phyloP scores from a whole-genome alignment of 1,140 invertebrate species.

The Saccostrea glomerata region DNA sequence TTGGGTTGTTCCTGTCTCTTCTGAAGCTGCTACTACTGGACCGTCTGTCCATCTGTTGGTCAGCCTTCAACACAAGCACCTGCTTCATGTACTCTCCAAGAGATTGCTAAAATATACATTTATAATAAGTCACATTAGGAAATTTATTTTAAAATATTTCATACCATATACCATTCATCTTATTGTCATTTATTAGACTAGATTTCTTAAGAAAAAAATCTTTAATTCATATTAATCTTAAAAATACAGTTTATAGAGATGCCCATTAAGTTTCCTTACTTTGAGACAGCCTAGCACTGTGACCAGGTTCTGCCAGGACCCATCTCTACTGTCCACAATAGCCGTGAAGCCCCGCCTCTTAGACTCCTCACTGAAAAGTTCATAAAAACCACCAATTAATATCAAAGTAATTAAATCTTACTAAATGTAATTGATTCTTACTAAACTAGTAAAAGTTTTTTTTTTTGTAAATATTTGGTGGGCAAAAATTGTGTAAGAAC shows the following conservation, averaged over 20 bases:
- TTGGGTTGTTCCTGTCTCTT: slow-evolving; percentile 60
- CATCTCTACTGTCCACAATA: slow-evolving; percentile 75
- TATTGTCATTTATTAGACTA: no score
- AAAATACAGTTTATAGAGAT: not conserved
- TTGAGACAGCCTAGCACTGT: slow-evolving; percentile 71
- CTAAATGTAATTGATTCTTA: no score
- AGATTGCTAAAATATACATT: slow-evolving; percentile 65
- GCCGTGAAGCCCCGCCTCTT: slow-evolving; percentile 72
- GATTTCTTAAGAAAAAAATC: not conserved
- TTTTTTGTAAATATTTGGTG: no score
- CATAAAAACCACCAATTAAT: not conserved
- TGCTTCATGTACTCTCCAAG: slow-evolving; percentile 71
- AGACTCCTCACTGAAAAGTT: slow-evolving; percentile 73
- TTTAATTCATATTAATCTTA: not conserved
- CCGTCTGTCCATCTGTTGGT: slow-evolving; percentile 55
- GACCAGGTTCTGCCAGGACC: slow-evolving; percentile 73
- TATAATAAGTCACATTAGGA: not conserved
- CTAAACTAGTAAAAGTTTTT: no score
- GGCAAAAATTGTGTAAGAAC: no score
- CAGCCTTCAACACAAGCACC: slow-evolving; percentile 69
- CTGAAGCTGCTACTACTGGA: slow-evolving; percentile 62
- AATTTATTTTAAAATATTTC: not conserved
- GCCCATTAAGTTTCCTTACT: slow-evolving; percentile 57
- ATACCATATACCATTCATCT: not conserved
- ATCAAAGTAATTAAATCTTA: not conserved